Base-by-base conservation (phyloP, 2,797 vertebrate species). In the Lepilemur ruficaudatus region DNA sequence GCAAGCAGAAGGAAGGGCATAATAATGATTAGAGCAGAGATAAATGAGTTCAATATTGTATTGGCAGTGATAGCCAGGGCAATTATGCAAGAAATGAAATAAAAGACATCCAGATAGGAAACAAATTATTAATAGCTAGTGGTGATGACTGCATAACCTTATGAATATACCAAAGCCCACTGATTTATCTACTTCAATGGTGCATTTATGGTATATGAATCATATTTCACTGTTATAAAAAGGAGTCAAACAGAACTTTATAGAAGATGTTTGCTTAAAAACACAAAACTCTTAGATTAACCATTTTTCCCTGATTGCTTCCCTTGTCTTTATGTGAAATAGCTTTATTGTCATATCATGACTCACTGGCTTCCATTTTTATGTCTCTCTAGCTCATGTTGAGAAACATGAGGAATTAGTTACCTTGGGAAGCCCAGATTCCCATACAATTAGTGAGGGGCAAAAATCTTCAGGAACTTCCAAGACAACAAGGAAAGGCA, bases 401-500 rank as follows among this genome's bases (percentile, higher is more conserved):
- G 98, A 98, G 95, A 99, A 98, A 92, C 95, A 82, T 1, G 98
- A 99, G 38, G 98, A 99, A 46, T 46, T 90, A 13, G 93, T 89
- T 95, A 23, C 50, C 22, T 55, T 97, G 13, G 92, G 98, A 73
- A 97, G 50, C 59, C 23, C 87, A 2, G 98, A 98, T 82, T 97
- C 91, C 85, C 97, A 89, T 93, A 78, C 87, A 65, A 48, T n/a
- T 94, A 97, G 25, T 28, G 98, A 99, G 57, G 98, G 97, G 17
- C 98, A 95, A 69, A 99, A 99, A 96, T 94, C 98, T 73, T 82
- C 97, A 96, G 95, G 73, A 80, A 89, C 97, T 94, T 87, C 98
- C 90, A 99, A 99, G 98, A 17, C 93, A 81, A 97, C n/a, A 48
- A 98, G 95, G 81, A 99, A 99, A 98, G 55, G 98, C 70, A 99